phyloP scores from a whole-genome alignment of 2,888 invertebrate species.

The Meiosimyza platycephala region DNA sequence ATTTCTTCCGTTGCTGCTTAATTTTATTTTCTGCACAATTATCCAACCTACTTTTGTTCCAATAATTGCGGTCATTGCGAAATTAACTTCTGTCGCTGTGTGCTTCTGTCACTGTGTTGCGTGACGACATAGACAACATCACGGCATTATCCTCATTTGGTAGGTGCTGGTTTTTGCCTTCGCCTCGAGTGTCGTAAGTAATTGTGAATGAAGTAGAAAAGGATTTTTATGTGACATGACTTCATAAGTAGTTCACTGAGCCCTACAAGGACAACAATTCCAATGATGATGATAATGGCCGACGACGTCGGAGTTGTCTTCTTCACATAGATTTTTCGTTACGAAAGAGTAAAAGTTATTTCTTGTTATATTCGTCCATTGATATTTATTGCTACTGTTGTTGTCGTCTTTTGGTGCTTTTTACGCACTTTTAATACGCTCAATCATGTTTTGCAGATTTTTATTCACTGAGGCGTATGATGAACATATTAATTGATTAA shows the following conservation, averaged over 20 bases:
- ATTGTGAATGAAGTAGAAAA: conserved; percentile 40
- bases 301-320: neutral
- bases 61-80: conserved; percentile 45
- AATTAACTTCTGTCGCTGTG: conserved; percentile 42
- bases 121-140: neutral
- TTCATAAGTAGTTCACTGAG: conserved; percentile 41
- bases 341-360: neutral
- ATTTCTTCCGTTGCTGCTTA: too few species aligned
- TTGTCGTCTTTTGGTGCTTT: conserved; percentile 32
- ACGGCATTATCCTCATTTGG: neutral
- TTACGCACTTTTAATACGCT: conserved; percentile 5
- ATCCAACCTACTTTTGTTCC: conserved; percentile 21
- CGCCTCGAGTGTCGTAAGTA: conserved; percentile 8
- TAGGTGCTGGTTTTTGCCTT: neutral
- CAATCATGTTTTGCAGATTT: neutral
- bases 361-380: neutral
- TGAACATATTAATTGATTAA: conserved; percentile 47
- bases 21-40: too few species aligned
- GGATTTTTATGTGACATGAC: conserved; percentile 48
- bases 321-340: too few species aligned
- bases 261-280: neutral
- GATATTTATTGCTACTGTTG: neutral
- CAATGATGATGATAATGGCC: neutral
- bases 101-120: neutral
- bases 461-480: conserved; percentile 37